Percentiles rank a stretch among this genome's conserved stretches.
These are phyloP conservation scores for Patella depressa DNA, from an alignment of 2,888 invertebrate species.

Conservation along the genomic window DNA sequence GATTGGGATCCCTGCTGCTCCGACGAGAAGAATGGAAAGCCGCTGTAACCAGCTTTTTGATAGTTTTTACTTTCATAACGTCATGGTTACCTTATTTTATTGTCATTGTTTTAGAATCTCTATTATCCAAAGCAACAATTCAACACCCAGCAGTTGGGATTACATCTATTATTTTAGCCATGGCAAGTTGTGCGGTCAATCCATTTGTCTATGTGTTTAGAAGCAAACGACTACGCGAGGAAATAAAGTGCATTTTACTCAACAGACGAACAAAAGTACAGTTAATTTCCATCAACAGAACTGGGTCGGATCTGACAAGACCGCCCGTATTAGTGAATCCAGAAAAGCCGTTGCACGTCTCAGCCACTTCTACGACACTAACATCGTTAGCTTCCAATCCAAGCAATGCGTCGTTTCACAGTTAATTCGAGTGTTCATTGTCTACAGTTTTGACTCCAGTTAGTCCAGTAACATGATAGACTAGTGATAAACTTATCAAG, in stretches of 20 bases:
- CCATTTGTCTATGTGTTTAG: slow-evolving; percentile 85
- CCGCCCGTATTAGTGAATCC: too few relatives aligned
- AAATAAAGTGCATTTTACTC: slow-evolving; percentile 50
- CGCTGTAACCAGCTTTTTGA: slow-evolving; percentile 86
- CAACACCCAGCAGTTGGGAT: slow-evolving; percentile 64
- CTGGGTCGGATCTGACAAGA: too few relatives aligned
- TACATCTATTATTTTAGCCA: slow-evolving; percentile 73
- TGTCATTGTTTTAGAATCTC: slow-evolving; percentile 56
- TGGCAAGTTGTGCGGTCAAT: slow-evolving; percentile 79
- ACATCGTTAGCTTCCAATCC: too few relatives aligned
- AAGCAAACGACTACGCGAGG: slow-evolving; percentile 52
- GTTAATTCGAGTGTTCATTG: too few relatives aligned
- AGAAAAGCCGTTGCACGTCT: too few relatives aligned
- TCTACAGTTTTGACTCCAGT: too few relatives aligned
- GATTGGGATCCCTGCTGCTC: slow-evolving; percentile 76
- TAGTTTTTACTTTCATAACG: slow-evolving; percentile 79
- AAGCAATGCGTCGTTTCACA: too few relatives aligned
- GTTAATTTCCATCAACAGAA: too few relatives aligned
- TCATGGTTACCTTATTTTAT: slow-evolving; percentile 76
- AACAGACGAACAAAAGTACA: slow-evolving; percentile 1
- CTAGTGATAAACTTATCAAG: too few relatives aligned
- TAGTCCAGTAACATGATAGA: too few relatives aligned
- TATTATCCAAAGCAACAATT: slow-evolving; percentile 58
- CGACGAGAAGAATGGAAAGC: slow-evolving; percentile 91
- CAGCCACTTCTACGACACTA: too few relatives aligned